These are phyloP conservation scores for Galeopterus variegatus DNA, from an alignment of 2,113 vertebrate genomes.

Conservation along the genomic window DNA sequence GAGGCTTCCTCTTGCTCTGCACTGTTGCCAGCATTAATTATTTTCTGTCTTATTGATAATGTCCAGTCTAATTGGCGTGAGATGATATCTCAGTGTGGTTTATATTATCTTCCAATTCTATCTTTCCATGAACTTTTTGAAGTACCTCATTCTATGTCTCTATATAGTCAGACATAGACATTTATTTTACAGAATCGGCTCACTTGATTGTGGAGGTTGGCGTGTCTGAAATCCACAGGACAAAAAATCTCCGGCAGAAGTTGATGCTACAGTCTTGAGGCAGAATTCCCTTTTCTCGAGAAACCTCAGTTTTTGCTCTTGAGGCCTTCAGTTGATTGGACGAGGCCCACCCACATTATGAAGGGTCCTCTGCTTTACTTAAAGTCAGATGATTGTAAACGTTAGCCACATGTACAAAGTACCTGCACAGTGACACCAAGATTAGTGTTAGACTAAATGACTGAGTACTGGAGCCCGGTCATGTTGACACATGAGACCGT, in stretches of 20 bases:
- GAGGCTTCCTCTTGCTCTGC: too few relatives aligned
- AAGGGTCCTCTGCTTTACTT: not conserved
- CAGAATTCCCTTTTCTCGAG: not conserved
- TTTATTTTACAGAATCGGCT: not conserved
- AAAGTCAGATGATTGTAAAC: not conserved
- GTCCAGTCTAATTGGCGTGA: too few relatives aligned
- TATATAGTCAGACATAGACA: too few relatives aligned
- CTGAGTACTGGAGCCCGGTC: too few relatives aligned
- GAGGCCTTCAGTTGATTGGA: not conserved
- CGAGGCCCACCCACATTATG: not conserved
- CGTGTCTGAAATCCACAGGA: not conserved
- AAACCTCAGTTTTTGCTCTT: not conserved
- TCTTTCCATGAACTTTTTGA: too few relatives aligned
- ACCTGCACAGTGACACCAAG: not conserved
- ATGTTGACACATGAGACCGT: not conserved
- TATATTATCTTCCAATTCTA: too few relatives aligned
- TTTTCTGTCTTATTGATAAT: too few relatives aligned
- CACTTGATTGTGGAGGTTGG: not conserved
- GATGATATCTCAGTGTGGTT: too few relatives aligned
- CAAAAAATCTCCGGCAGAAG: not conserved
- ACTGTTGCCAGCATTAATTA: too few relatives aligned
- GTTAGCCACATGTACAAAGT: not conserved
- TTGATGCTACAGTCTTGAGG: not conserved
- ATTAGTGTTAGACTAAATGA: not conserved
- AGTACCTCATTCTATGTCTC: too few relatives aligned